Evolutionary conservation across 2,888 invertebrate genomes (phyloP).

Genomic region (Oasisia sp.): DNA sequence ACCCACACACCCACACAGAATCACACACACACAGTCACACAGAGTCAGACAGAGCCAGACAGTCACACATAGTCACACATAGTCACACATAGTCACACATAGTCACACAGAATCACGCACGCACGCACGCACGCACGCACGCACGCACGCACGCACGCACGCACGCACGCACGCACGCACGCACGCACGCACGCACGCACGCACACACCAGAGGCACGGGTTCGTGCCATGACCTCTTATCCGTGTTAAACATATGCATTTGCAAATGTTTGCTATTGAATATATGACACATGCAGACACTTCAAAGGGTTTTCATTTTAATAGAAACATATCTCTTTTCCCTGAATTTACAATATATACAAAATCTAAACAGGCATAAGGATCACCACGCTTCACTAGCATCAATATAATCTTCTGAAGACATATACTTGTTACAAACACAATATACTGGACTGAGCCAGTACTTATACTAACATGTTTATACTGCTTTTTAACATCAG

Average conservation of each 20-base stretch:
- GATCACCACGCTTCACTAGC: background rate
- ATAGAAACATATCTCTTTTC: slow-evolving; percentile 1
- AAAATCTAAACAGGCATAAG: background rate
- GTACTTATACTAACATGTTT: background rate
- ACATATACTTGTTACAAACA: background rate
- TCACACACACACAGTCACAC: too few species aligned
- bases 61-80: too few species aligned
- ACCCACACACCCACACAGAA: too few species aligned
- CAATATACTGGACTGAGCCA: background rate
- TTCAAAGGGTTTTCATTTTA: slow-evolving; percentile 7
- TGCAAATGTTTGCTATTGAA: background rate
- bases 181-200: background rate
- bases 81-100: too few species aligned
- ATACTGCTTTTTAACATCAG: background rate
- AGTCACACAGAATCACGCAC: too few species aligned
- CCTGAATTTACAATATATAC: slow-evolving; percentile 14
- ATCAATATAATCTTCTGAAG: slow-evolving; percentile 12
- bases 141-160: slow-evolving; percentile 23
- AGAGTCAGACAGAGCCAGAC: too few species aligned
- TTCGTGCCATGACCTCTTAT: background rate
- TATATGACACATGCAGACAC: background rate
- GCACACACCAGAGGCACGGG: background rate
- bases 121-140: background rate
- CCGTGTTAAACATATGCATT: background rate
- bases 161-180: background rate